Evolutionary conservation across 2,888 invertebrate species (phyloP).

Genomic region (Dioctria rufipes): DNA sequence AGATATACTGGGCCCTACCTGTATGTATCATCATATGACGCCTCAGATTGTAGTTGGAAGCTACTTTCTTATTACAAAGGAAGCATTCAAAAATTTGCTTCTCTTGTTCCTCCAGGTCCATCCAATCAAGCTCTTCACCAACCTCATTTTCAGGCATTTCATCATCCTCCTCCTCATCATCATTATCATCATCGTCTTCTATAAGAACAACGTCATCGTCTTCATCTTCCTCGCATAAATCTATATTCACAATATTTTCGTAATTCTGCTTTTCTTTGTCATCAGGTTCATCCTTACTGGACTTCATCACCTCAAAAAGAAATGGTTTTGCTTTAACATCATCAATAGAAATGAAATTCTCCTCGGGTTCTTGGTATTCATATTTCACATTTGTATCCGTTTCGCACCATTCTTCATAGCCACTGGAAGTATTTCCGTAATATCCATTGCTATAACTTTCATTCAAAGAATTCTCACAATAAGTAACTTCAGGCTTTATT

Average conservation of each 20-base stretch:
- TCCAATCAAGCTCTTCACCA: constrained; percentile 63
- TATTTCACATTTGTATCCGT: neutral
- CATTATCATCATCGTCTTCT: constrained; percentile 41
- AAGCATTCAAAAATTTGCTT: constrained; percentile 67
- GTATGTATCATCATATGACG: constrained; percentile 71
- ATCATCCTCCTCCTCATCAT: constrained; percentile 34
- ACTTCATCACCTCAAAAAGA: constrained; percentile 64
- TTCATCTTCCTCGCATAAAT: neutral
- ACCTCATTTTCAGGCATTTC: constrained; percentile 58
- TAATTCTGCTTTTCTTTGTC: constrained; percentile 53
- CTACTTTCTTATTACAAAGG: constrained; percentile 69
- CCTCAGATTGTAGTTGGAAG: constrained; percentile 69
- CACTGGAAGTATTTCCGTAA: neutral
- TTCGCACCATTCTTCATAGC: neutral
- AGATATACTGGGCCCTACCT: constrained; percentile 61
- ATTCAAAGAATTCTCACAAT: neutral
- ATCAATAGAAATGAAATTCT: constrained; percentile 70
- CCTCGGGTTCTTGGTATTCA: constrained; percentile 67
- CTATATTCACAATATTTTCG: neutral
- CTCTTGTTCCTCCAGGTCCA: constrained; percentile 66
- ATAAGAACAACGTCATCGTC: neutral
- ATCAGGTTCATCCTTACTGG: constrained; percentile 34
- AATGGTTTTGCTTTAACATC: constrained; percentile 68
- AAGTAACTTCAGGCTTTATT: constrained; percentile 6
- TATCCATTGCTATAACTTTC: neutral